A percentile compares a stretch with the other conserved stretches of the same genome.
phyloP scores from a whole-genome alignment of 2,113 vertebrate species.

The Patagioenas fasciata region DNA sequence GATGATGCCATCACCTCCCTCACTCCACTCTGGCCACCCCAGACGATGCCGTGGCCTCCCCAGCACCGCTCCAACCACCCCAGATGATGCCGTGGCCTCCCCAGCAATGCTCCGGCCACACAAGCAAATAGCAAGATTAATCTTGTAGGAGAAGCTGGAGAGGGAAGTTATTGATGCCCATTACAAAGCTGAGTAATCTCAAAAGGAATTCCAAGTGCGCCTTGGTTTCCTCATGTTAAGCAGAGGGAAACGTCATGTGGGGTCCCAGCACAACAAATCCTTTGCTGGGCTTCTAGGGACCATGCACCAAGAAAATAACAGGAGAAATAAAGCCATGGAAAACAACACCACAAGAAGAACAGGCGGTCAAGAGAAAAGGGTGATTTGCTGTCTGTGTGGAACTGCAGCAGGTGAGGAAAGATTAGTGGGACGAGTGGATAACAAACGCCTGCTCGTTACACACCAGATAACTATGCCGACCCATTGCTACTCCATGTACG shows the following conservation, averaged over 20 bases:
- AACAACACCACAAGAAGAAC: not conserved
- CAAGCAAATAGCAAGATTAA: too few relatives aligned
- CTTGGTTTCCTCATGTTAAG: rapidly evolving
- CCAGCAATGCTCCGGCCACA: too few relatives aligned
- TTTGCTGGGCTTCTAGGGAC: not conserved
- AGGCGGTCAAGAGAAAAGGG: not conserved
- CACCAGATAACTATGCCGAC: rapidly evolving
- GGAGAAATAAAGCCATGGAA: not conserved
- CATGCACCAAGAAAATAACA: not conserved
- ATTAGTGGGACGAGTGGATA: not conserved
- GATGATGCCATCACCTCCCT: not conserved
- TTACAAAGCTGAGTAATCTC: not conserved
- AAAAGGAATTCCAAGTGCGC: not conserved
- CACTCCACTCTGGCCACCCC: rapidly evolving
- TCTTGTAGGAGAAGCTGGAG: not conserved
- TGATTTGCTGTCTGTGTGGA: not conserved
- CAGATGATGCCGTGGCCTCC: too few relatives aligned
- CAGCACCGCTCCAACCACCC: too few relatives aligned
- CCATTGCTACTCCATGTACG: not conserved
- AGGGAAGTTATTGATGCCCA: rapidly evolving
- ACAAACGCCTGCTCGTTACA: not conserved
- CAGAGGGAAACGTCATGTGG: not conserved
- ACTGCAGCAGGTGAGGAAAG: not conserved
- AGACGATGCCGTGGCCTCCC: not conserved
- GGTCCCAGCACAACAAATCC: not conserved